Conservation (phyloP, 1,140 invertebrate species). For the Plectus sambesii region DNA sequence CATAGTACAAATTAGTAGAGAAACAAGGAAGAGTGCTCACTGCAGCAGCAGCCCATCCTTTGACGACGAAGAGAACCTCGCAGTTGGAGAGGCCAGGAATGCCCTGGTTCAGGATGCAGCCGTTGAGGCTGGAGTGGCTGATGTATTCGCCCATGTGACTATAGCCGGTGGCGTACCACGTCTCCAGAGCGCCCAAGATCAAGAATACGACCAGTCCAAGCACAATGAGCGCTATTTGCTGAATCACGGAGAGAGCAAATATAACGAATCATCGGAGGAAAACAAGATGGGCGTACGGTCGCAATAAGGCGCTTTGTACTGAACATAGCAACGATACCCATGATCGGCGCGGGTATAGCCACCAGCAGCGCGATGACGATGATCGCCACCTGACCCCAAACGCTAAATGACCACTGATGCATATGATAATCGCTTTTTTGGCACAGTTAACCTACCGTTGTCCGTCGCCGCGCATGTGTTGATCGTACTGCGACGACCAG, state of each 20-base stretch:
- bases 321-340: constrained; percentile 32
- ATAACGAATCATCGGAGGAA: not conserved
- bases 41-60: constrained; percentile 44
- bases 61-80: constrained; percentile 41
- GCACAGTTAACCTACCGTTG: constrained; percentile 3
- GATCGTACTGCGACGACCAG: not conserved
- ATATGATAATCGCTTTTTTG: not conserved
- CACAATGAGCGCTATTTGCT: constrained; percentile 36
- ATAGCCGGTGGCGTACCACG: constrained; percentile 44
- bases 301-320: constrained; percentile 3
- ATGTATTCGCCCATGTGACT: constrained; percentile 45
- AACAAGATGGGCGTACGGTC: not conserved
- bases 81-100: constrained; percentile 42
- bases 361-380: constrained; percentile 41
- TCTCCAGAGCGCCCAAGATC: constrained; percentile 43
- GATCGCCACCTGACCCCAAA: constrained; percentile 45
- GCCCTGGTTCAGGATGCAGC: constrained; percentile 41
- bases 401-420: constrained; percentile 24
- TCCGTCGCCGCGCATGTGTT: no score
- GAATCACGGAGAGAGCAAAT: constrained; percentile 14
- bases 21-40: no score
- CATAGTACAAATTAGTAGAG: no score
- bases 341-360: constrained; percentile 35
- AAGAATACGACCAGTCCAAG: constrained; percentile 39
- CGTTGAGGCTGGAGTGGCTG: constrained; percentile 39